Conservation (phyloP, 2,888 invertebrate species). For the Cordilura impudica region DNA sequence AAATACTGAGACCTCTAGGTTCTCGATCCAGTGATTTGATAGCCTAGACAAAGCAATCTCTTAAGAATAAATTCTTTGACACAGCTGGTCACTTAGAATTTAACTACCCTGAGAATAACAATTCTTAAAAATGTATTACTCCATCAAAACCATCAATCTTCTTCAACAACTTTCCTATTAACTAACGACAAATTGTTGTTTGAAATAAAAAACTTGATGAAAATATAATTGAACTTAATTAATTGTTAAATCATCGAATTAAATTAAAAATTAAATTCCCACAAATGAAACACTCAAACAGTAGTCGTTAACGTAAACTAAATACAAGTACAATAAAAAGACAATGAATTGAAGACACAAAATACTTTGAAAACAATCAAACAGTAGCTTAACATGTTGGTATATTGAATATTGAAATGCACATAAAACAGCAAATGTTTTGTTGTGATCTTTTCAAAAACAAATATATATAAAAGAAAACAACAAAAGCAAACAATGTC, state of each 20-base stretch:
- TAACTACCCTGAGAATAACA: no score
- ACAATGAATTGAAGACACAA: conserved; percentile 8
- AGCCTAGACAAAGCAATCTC: no score
- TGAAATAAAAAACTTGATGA: conserved; percentile 17
- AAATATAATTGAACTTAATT: conserved; percentile 33
- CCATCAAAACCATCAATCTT: conserved; percentile 22
- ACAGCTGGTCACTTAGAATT: not conserved
- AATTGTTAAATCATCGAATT: conserved; percentile 39
- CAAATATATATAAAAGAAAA: not conserved
- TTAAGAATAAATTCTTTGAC: no score
- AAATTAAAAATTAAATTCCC: conserved; percentile 28
- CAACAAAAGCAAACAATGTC: not conserved
- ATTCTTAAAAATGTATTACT: no score
- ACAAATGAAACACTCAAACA: not conserved
- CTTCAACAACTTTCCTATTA: not conserved
- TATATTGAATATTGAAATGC: conserved; percentile 7
- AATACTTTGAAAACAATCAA: not conserved
- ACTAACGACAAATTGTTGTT: conserved; percentile 49
- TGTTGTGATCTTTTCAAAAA: conserved; percentile 43
- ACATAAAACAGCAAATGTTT: conserved; percentile 8
- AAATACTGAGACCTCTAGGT: no score
- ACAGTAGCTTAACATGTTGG: not conserved
- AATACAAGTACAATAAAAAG: not conserved
- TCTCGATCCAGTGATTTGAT: no score
- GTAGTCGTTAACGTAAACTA: not conserved